Conservation (phyloP, 2,888 invertebrate genomes). For the Asteroscopus sphinx region DNA sequence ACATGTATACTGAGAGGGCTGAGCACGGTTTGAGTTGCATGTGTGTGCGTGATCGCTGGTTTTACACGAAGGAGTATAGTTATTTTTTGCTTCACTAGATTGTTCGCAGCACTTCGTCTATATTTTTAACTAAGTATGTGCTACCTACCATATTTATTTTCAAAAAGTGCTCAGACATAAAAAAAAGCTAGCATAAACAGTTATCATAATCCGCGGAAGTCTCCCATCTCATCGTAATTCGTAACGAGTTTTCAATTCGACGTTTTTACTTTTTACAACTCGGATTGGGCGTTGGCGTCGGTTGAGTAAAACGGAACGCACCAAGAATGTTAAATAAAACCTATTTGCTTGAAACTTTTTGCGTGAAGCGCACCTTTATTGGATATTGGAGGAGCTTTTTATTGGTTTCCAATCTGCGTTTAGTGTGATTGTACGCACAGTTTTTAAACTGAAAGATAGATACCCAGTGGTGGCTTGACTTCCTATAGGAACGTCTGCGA, state of each 20-base stretch:
- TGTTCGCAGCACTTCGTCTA: too few species aligned
- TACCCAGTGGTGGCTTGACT: slow-evolving; percentile 2
- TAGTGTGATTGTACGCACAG: slow-evolving; percentile 56
- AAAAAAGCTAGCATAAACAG: slow-evolving; percentile 4
- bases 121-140: too few species aligned
- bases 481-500: background rate
- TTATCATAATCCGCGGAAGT: slow-evolving; percentile 2
- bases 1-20: too few species aligned
- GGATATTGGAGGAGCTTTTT: slow-evolving; percentile 68
- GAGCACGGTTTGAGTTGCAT: too few species aligned
- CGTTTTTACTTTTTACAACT: slow-evolving; percentile 61
- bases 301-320: slow-evolving; percentile 65
- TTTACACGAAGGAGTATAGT: too few species aligned
- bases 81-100: too few species aligned
- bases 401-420: slow-evolving; percentile 68
- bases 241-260: slow-evolving; percentile 52
- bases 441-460: slow-evolving; percentile 23
- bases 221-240: slow-evolving; percentile 17
- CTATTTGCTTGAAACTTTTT: slow-evolving; percentile 60
- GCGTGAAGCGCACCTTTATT: slow-evolving; percentile 61
- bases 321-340: slow-evolving; percentile 72
- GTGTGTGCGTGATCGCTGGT: too few species aligned
- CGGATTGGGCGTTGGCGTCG: slow-evolving; percentile 68
- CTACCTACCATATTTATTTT: background rate
- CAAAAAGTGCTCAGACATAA: background rate